These are phyloP conservation scores for Ophioninae sp. DNA, from an alignment of 2,888 invertebrate genomes.

Conservation along the genomic window DNA sequence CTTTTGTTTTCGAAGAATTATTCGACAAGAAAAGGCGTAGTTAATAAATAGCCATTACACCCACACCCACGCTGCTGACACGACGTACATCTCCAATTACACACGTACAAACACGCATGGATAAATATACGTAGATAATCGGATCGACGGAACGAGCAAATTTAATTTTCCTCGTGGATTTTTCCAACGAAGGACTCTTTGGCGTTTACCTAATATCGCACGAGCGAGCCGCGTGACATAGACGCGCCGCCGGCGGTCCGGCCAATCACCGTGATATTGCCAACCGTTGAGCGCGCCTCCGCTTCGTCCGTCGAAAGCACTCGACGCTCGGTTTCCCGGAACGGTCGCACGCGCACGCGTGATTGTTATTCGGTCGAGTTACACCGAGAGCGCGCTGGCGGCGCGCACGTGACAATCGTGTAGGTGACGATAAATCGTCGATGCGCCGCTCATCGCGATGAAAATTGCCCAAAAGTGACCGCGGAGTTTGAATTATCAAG, in stretches of 20 bases:
- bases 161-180: neutral
- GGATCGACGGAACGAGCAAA: neutral
- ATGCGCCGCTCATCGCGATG: no score
- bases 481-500: neutral
- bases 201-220: neutral
- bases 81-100: no score
- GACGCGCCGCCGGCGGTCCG: neutral
- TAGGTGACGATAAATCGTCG: no score
- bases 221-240: conserved; percentile 1
- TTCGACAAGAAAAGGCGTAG: no score
- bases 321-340: conserved; percentile 55
- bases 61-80: no score
- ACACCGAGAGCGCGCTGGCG: conserved; percentile 1
- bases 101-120: no score
- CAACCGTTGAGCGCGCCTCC: neutral
- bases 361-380: conserved; percentile 36
- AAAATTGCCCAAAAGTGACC: no score
- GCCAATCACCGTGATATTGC: conserved; percentile 3
- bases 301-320: no score
- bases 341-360: conserved; percentile 28
- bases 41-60: no score
- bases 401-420: conserved; percentile 32
- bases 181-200: neutral
- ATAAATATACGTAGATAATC: no score
- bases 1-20: no score